These are phyloP conservation scores for Apus apus DNA, from an alignment of 2,113 vertebrate genomes.

Conservation along the genomic window DNA sequence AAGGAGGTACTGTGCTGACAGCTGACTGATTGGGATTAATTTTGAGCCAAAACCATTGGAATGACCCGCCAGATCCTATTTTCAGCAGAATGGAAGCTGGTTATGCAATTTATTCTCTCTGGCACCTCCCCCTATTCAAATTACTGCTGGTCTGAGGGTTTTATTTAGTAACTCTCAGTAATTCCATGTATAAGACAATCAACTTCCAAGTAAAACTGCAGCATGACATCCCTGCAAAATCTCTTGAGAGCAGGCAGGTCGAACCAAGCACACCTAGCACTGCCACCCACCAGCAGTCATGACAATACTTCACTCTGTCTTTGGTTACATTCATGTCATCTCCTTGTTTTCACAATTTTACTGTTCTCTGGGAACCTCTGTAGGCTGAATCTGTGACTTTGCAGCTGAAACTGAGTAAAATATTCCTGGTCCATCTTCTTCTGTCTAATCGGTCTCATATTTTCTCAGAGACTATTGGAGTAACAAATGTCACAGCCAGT, in stretches of 20 bases:
- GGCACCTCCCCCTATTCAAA: conserved; percentile 26
- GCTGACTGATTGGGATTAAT: not conserved
- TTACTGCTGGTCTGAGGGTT: not conserved
- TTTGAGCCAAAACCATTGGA: conserved; percentile 40
- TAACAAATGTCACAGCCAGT: not conserved
- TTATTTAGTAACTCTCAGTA: conserved; percentile 23
- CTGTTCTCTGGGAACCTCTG: not conserved
- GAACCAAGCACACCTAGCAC: not conserved
- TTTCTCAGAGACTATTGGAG: not conserved
- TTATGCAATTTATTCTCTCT: conserved; percentile 25
- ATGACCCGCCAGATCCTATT: conserved; percentile 32
- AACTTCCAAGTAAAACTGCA: conserved; percentile 11
- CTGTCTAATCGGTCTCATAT: not conserved
- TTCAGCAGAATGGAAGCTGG: conserved; percentile 43
- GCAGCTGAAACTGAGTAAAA: conserved; percentile 26
- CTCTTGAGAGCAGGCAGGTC: not conserved
- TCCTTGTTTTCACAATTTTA: conserved; percentile 14
- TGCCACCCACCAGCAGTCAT: not conserved
- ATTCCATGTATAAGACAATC: not conserved
- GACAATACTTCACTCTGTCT: not conserved
- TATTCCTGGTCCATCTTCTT: conserved; percentile 14
- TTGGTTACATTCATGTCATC: not conserved
- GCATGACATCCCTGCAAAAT: not conserved
- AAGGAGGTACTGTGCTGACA: conserved; percentile 29
- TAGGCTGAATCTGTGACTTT: not conserved